Evolutionary conservation across 2,888 invertebrate species (phyloP).

Genomic region (Bibio marci): DNA sequence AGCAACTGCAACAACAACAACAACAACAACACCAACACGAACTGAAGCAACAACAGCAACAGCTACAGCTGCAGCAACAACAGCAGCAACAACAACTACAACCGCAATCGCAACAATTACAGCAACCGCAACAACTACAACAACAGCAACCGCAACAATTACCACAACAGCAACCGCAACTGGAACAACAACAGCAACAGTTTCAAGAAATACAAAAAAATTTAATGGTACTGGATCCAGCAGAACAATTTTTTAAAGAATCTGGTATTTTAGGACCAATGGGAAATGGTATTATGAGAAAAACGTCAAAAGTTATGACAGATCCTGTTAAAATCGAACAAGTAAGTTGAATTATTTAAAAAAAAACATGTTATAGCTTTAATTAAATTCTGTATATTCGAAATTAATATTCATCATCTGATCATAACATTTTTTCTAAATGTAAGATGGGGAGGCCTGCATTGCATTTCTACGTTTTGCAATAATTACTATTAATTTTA

Average conservation of each 20-base stretch:
- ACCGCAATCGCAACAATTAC: conserved; percentile 7
- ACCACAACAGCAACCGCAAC: too few relatives aligned
- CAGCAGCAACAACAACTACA: too few relatives aligned
- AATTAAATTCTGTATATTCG: too few relatives aligned
- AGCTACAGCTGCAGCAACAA: too few relatives aligned
- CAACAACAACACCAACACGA: background rate
- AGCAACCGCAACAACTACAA: background rate
- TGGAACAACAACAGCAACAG: background rate
- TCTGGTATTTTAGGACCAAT: conserved; percentile 20
- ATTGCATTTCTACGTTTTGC: too few relatives aligned
- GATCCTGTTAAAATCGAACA: conserved; percentile 18
- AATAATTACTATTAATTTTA: too few relatives aligned
- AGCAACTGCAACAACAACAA: background rate
- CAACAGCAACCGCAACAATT: too few relatives aligned
- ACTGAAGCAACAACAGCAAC: background rate
- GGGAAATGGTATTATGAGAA: conserved; percentile 13
- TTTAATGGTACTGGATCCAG: conserved; percentile 10
- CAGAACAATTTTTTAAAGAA: conserved; percentile 19
- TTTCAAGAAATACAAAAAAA: background rate
- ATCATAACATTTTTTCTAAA: too few relatives aligned
- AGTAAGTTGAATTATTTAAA: conserved; percentile 11
- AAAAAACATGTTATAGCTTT: background rate
- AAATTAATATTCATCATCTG: too few relatives aligned
- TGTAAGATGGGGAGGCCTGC: too few relatives aligned
- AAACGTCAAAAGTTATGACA: conserved; percentile 19